phyloP scores from a whole-genome alignment of 2,113 vertebrate genomes.

The Oplegnathus fasciatus region DNA sequence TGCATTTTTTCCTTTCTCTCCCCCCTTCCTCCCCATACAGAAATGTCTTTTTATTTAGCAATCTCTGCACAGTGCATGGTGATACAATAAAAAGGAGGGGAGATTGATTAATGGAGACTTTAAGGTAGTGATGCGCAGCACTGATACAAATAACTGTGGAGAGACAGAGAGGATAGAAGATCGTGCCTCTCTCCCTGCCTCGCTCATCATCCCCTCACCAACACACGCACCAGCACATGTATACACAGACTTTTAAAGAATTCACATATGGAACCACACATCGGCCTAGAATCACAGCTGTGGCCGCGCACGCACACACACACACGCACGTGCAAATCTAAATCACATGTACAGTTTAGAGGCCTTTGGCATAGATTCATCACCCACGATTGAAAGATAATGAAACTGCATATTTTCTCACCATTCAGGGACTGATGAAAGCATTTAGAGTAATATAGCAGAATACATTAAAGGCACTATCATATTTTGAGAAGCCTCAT shows the following conservation, averaged over 20 bases:
- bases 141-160: conserved; percentile 84
- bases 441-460: conserved; percentile 83
- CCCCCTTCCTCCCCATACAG: conserved; percentile 83
- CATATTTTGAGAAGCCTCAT: conserved; percentile 74
- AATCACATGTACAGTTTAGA: conserved; percentile 76
- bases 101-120: conserved; percentile 89
- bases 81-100: conserved; percentile 85
- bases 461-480: conserved; percentile 83
- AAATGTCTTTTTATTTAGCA: conserved; percentile 95
- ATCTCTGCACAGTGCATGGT: conserved; percentile 84
- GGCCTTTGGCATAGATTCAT: conserved; percentile 84
- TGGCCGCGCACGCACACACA: conserved; percentile 4
- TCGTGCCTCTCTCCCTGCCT: conserved; percentile 57
- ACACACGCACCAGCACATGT: conserved; percentile 17
- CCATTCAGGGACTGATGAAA: conserved; percentile 84
- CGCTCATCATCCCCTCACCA: conserved; percentile 14
- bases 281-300: conserved; percentile 37
- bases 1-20: conserved; percentile 86
- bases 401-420: conserved; percentile 83
- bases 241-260: conserved; percentile 41
- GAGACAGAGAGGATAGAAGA: conserved; percentile 68
- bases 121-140: conserved; percentile 87
- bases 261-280: conserved; percentile 41
- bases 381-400: conserved; percentile 82
- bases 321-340: conserved; percentile 45